phyloP scores from a whole-genome alignment of 2,888 invertebrate species.

The Epistrophe eligans region DNA sequence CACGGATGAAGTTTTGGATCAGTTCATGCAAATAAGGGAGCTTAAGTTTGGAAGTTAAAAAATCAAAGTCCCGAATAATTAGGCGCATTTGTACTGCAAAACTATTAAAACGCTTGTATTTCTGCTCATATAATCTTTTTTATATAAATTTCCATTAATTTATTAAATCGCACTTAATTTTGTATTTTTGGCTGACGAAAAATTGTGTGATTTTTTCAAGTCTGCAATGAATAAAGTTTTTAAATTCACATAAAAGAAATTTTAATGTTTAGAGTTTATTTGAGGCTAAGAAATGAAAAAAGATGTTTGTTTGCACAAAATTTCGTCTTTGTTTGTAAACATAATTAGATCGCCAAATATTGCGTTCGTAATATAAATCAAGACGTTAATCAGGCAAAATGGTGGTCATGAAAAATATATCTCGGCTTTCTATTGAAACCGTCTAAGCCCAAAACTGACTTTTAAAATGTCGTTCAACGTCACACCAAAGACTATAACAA shows the following conservation, averaged over 20 bases:
- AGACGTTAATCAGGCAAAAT: no score
- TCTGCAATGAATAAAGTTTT: slow-evolving; percentile 21
- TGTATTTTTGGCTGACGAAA: slow-evolving; percentile 18
- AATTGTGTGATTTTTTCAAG: not conserved
- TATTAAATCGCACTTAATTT: slow-evolving; percentile 32
- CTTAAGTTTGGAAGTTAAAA: slow-evolving; percentile 85
- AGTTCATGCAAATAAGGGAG: slow-evolving; percentile 94
- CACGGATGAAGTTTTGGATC: slow-evolving; percentile 92
- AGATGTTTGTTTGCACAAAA: no score
- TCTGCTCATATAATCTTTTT: slow-evolving; percentile 12
- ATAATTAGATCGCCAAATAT: no score
- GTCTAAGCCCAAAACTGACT: no score
- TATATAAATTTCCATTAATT: slow-evolving; percentile 35
- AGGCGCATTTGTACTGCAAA: slow-evolving; percentile 4
- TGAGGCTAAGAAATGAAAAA: no score
- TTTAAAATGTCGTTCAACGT: no score
- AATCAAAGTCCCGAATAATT: not conserved
- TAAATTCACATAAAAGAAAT: slow-evolving; percentile 14
- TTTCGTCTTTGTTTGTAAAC: no score
- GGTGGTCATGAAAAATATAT: no score
- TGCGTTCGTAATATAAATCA: no score
- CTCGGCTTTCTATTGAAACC: no score
- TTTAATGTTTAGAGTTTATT: not conserved
- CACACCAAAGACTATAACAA: no score
- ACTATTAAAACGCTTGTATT: slow-evolving; percentile 49